These are phyloP conservation scores for Oligia strigilis DNA, from an alignment of 2,888 invertebrate genomes.

Conservation along the genomic window DNA sequence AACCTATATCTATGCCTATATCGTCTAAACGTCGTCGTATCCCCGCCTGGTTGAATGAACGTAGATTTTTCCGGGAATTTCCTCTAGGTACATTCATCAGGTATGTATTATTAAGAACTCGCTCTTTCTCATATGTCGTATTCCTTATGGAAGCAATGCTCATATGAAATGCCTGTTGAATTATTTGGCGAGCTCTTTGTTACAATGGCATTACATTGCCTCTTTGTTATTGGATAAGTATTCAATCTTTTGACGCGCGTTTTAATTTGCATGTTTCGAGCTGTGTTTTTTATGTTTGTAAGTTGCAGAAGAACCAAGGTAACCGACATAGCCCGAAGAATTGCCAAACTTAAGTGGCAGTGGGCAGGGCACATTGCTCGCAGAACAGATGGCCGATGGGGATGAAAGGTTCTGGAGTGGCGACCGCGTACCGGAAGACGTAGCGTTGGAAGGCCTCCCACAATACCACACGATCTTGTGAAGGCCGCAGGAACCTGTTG, in stretches of 20 bases:
- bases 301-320: too few relatives aligned
- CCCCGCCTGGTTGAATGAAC: conserved; percentile 35
- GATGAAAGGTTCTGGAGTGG: too few relatives aligned
- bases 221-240: conserved; percentile 59
- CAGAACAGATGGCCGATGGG: too few relatives aligned
- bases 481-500: too few relatives aligned
- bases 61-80: conserved; percentile 51
- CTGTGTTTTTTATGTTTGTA: conserved; percentile 1
- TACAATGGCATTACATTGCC: conserved; percentile 44
- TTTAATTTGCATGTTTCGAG: conserved; percentile 58
- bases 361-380: too few relatives aligned
- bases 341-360: too few relatives aligned
- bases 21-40: not conserved
- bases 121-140: conserved; percentile 58
- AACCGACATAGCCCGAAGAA: too few relatives aligned
- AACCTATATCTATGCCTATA: not conserved
- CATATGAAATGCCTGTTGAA: conserved; percentile 68
- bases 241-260: conserved; percentile 54
- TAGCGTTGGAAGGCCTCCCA: too few relatives aligned
- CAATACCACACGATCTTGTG: too few relatives aligned
- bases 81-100: conserved; percentile 56
- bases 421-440: too few relatives aligned
- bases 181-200: conserved; percentile 64
- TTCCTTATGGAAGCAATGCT: conserved; percentile 65
- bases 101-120: conserved; percentile 64